These are phyloP conservation scores for Trachymyrmex septentrionalis DNA, from an alignment of 1,140 invertebrate species.

Conservation along the genomic window DNA sequence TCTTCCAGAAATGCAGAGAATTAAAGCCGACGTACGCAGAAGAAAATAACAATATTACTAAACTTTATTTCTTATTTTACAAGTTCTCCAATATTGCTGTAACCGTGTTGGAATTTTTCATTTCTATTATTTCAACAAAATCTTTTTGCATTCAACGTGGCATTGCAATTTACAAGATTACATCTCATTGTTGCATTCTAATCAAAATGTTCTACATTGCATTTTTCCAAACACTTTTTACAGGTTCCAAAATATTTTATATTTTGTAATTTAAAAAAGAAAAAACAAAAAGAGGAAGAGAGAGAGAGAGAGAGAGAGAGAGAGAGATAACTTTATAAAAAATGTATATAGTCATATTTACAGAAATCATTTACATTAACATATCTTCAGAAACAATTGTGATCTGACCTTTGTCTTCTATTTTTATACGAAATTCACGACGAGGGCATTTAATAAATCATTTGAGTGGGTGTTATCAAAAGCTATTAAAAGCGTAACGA, in stretches of 20 bases:
- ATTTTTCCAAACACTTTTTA: not conserved
- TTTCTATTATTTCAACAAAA: not conserved
- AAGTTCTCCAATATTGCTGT: not conserved
- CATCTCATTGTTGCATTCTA: not conserved
- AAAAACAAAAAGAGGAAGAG: not conserved
- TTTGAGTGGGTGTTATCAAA: conserved; percentile 42
- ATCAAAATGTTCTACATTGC: not conserved
- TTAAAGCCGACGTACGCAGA: not conserved
- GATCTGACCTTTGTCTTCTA: conserved; percentile 5
- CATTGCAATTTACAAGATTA: not conserved
- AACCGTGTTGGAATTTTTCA: not conserved
- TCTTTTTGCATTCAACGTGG: not conserved
- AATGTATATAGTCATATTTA: not conserved
- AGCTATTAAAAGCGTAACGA: conserved; percentile 61
- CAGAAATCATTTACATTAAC: not conserved
- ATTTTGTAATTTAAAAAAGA: not conserved
- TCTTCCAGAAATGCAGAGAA: not conserved
- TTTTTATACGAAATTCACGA: conserved; percentile 7
- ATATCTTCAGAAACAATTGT: not conserved
- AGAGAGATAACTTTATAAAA: not conserved
- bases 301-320: not conserved
- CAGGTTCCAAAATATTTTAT: not conserved
- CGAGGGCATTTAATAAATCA: conserved; percentile 39
- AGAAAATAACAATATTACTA: not conserved
- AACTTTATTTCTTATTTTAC: not conserved